Evolutionary conservation across 2,888 invertebrate species (phyloP), one percentile per base, ranked within the genome.

Genomic region (Rutpela maculata): DNA sequence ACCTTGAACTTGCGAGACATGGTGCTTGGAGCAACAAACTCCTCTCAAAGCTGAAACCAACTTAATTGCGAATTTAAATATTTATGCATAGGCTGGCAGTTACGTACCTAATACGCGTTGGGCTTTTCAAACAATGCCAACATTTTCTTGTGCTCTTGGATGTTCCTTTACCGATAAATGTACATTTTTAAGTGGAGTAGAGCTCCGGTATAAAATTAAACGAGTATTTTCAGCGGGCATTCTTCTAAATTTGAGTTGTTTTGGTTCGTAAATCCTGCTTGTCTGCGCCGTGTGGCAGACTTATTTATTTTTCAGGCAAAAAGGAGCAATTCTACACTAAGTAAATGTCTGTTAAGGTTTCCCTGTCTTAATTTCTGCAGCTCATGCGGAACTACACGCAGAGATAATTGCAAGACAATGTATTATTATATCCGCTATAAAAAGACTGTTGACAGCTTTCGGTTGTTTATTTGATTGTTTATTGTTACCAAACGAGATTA

Each of bases 1-100:
- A 78, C 82, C 82, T 82, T 82, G 82, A 82, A 82, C 82, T 82
- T 82, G 81, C 62, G 62, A 76, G 75, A 72, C 73, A 71, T 71
- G 72, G 65, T 63, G 76, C 74, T 68, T 69, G 80, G 80, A 81
- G 77, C 80, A 81, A 82, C 80, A 81, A 82, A 81, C 80, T 69
- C 67, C 81, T 69, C 73, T 75, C 69, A 55, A 62, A 60, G 59
- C 68, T 15, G 59, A 55, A 65, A 31, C 65, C 65, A 60, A 70
- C 65, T 19, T 75, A 75, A 75, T 75, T 75, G 75, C 75, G 59
- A 69, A 70, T 70, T 75, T 63, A 75, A 75, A 75, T 75, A 75
- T 75, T 75, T 70, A 75, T 56, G 63, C 26, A 62, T 62, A 22
- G 50, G 50, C 26, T 26, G 18, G 18, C 43, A 22, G 70, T 71